Evolutionary conservation across 2,888 invertebrate species (phyloP).

Genomic region (Orthosia gracilis): DNA sequence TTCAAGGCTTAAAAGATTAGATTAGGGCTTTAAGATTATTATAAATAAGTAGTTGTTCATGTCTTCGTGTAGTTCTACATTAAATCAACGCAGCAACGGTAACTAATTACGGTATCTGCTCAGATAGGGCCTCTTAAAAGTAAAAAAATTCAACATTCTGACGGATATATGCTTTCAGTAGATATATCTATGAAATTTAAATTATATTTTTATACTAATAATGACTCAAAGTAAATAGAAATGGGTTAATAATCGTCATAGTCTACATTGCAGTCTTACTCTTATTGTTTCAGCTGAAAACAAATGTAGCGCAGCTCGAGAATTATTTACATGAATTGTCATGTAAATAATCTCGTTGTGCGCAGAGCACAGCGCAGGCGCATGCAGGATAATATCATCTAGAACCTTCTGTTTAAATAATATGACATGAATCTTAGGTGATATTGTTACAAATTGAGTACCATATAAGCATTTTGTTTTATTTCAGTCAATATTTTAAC

Average conservation of each 20-base stretch:
- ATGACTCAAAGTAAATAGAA: conserved; percentile 22
- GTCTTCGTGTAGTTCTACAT: not conserved
- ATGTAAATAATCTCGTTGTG: conserved; percentile 2
- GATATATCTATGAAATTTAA: not conserved
- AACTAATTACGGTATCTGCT: not conserved
- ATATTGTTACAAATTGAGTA: not conserved
- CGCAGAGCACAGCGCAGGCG: conserved; percentile 8
- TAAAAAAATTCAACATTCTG: not conserved
- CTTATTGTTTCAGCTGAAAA: conserved; percentile 52
- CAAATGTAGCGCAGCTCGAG: conserved; percentile 38
- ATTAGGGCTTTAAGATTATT: conserved; percentile 7
- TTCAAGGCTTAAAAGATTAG: conserved; percentile 14
- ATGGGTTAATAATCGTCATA: conserved; percentile 20
- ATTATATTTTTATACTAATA: conserved; percentile 17
- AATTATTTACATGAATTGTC: conserved; percentile 62
- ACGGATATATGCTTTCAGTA: not conserved
- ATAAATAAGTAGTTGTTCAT: not conserved
- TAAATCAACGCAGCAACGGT: not conserved
- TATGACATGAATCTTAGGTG: not conserved
- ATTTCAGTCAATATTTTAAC: not conserved
- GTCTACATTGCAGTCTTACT: conserved; percentile 2
- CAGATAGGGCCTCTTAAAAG: conserved; percentile 10
- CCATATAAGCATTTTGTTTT: not conserved
- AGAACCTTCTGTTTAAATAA: conserved; percentile 30
- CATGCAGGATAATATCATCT: conserved; percentile 28